These are phyloP conservation scores for Dromaius novaehollandiae DNA, from an alignment of 2,113 vertebrate species.

Conservation along the genomic window DNA sequence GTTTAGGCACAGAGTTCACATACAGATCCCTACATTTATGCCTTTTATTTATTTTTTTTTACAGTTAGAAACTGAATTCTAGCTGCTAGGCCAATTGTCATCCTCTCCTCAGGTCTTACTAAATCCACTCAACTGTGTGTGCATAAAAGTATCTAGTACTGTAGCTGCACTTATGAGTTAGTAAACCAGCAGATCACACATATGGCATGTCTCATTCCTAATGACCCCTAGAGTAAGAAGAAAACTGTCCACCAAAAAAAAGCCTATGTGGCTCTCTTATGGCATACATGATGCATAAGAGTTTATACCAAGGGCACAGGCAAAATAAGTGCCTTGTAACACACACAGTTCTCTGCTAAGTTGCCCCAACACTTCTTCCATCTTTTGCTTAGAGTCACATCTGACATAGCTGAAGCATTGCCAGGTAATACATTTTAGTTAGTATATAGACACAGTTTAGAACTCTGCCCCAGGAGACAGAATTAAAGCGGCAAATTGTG, in stretches of 20 bases:
- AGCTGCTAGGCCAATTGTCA: background rate
- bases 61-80: background rate
- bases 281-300: background rate
- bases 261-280: background rate
- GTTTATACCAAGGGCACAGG: background rate
- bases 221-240: background rate
- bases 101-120: background rate
- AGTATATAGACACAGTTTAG: background rate
- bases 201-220: background rate
- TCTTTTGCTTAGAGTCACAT: background rate
- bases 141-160: background rate
- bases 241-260: background rate
- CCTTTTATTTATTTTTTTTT: background rate
- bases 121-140: background rate
- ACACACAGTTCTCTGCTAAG: background rate
- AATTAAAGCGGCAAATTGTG: background rate
- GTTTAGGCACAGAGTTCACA: background rate
- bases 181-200: background rate
- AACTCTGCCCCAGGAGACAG: background rate
- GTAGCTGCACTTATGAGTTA: rapidly evolving
- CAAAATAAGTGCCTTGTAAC: background rate
- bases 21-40: background rate
- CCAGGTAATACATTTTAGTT: background rate
- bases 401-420: background rate
- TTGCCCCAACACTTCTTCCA: background rate